These are phyloP conservation scores for Ischnura elegans DNA, from an alignment of 2,888 invertebrate genomes.

Conservation along the genomic window DNA sequence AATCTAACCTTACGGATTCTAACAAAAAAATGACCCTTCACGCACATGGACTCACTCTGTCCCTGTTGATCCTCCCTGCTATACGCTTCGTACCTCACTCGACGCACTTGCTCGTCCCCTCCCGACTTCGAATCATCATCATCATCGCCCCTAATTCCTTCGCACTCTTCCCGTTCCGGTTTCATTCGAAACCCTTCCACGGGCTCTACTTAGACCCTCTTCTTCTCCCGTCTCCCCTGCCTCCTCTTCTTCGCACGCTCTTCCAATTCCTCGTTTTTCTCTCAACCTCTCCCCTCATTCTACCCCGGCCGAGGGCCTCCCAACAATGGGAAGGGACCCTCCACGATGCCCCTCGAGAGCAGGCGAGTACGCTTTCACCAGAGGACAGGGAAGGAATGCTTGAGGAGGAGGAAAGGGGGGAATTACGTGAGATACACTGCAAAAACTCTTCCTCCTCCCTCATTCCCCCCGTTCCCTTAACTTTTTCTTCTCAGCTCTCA, in stretches of 20 bases:
- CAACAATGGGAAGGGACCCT: slow-evolving; percentile 55
- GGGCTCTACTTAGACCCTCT: too few relatives aligned
- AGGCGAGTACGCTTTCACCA: slow-evolving; percentile 17
- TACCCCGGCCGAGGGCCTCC: slow-evolving; percentile 21
- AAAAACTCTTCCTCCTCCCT: neutral
- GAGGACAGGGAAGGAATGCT: slow-evolving; percentile 13
- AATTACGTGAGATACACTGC: slow-evolving; percentile 46
- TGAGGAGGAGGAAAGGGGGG: slow-evolving; percentile 8
- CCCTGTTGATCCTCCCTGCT: neutral
- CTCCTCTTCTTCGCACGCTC: neutral
- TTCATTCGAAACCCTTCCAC: neutral
- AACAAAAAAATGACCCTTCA: neutral
- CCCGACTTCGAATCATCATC: neutral
- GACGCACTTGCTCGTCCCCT: neutral
- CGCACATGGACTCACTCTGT: neutral
- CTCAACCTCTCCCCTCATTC: neutral
- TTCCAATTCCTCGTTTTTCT: slow-evolving; percentile 14
- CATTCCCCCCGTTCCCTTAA: neutral
- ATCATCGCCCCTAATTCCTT: neutral
- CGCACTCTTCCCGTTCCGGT: neutral
- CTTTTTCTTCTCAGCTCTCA: neutral
- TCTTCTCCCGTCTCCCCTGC: neutral
- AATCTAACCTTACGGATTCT: neutral
- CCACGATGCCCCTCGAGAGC: neutral
- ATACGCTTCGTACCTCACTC: neutral